Base-by-base conservation (phyloP, 2,113 vertebrate species). In the Crotalus viridis region DNA sequence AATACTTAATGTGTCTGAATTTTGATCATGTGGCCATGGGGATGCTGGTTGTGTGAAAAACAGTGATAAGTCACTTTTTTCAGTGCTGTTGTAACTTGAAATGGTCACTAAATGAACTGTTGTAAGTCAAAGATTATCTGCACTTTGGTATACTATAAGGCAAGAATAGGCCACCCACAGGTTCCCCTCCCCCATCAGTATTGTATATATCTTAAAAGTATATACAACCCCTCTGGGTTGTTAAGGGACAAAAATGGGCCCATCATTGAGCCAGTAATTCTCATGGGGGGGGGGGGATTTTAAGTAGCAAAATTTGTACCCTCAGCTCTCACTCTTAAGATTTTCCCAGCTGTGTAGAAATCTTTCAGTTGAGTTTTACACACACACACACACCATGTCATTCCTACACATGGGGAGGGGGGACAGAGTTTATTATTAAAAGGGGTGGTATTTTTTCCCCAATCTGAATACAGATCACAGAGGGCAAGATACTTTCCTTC, bases 401-500 rank as follows among this genome's bases (percentile, higher is more conserved):
- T 13, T 15, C n/a, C 26, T 87, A 46, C 4, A 87, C 4, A 87
- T 7, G 64, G 5, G 64, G 6, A 19, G 69, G 5, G 2, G 22
- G 26, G n/a, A 39, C n/a, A 56, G 17, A 57, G 54, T 51, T 56
- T 21, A 89, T 4, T 12, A 22, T 89, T 3, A 89, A 39, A 54
- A 19, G 52, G 33, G 57, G 12, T 55, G n/a, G 21, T 55, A 13
- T 10, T 5, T 33, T 24, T 19, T 7, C 10, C 46, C 85, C 28
- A 19, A 69, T 89, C 86, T 33, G 51, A 56, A 69, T 28, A n/a
- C 2, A n/a, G 89, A 69, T 81, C 93, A 43, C 21, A 89, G 46
- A 0, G 0, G 28, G 6, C 51, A 8, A 0, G 0, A 10, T 39
- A 21, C 17, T 39, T 46, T 0, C 2, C 93, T 69, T 0, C 13